phyloP scores from a whole-genome alignment of 2,888 invertebrate species.

The Eledona agricola region DNA sequence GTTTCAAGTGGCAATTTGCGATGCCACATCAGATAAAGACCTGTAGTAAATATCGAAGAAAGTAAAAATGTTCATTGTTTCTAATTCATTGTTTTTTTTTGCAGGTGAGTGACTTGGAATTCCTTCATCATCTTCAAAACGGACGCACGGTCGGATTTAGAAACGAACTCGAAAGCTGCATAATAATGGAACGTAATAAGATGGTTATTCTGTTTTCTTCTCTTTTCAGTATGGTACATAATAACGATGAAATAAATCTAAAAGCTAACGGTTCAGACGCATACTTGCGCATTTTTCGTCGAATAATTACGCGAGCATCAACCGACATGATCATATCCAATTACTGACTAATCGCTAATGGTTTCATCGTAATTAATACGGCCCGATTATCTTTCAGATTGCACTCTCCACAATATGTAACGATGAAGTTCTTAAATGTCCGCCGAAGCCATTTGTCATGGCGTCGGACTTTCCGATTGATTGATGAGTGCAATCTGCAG shows the following conservation, averaged over 20 bases:
- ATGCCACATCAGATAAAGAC: constrained; percentile 24
- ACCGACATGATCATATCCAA: constrained; percentile 27
- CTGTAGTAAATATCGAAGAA: constrained; percentile 8
- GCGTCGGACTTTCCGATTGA: too few species aligned
- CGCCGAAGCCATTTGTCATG: constrained; percentile 8
- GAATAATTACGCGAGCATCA: constrained; percentile 24
- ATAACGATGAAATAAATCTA: constrained; percentile 25
- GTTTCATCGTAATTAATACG: constrained; percentile 24
- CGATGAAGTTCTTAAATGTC: constrained; percentile 8
- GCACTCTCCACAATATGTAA: constrained; percentile 16
- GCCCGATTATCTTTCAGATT: constrained; percentile 19
- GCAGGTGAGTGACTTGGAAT: constrained; percentile 17
- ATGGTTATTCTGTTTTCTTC: constrained; percentile 24
- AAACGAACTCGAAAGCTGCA: constrained; percentile 20
- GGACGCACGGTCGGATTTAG: background rate
- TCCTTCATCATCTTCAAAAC: constrained; percentile 10
- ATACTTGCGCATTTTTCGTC: constrained; percentile 14
- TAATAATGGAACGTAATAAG: constrained; percentile 26
- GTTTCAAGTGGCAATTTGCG: constrained; percentile 28
- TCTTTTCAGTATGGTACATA: constrained; percentile 27
- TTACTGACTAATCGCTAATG: constrained; percentile 24
- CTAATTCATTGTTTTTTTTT: constrained; percentile 19
- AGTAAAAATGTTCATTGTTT: constrained; percentile 20
- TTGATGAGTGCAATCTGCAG: too few species aligned
- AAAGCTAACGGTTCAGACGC: constrained; percentile 19